These are phyloP conservation scores for Cephalopachus bancanus DNA, from an alignment of 2,797 vertebrate species.

Conservation along the genomic window DNA sequence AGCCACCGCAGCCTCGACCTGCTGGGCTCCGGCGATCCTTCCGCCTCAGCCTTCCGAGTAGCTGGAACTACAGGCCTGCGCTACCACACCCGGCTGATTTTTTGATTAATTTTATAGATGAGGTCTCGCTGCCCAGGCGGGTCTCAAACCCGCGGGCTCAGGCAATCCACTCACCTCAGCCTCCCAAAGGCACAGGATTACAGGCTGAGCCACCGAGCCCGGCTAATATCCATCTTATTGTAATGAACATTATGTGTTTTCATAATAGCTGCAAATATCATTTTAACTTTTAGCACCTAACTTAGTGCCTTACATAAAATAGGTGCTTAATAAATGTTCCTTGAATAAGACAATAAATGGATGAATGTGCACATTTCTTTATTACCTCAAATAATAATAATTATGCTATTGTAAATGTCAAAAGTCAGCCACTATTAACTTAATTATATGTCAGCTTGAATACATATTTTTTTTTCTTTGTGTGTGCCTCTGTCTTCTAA, in stretches of 20 bases:
- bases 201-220: too few species aligned
- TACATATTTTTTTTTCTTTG: neutral
- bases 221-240: neutral
- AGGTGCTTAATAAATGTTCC: neutral
- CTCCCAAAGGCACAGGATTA: too few species aligned
- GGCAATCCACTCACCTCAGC: too few species aligned
- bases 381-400: neutral
- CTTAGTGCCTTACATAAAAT: neutral
- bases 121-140: too few species aligned
- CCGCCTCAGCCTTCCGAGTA: too few species aligned
- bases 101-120: too few species aligned
- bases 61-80: too few species aligned
- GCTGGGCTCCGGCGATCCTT: too few species aligned
- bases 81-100: too few species aligned
- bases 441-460: neutral
- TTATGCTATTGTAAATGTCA: neutral
- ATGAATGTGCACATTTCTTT: neutral
- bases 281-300: neutral
- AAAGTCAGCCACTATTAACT: neutral
- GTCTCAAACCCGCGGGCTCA: too few species aligned
- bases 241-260: neutral
- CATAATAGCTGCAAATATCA: neutral
- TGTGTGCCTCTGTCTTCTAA: neutral
- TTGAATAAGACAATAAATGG: neutral
- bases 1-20: too few species aligned